Percentiles rank a stretch among this genome's conserved stretches.
Conservation (phyloP, 2,888 invertebrate species). For the Odontomyia ornata region DNA sequence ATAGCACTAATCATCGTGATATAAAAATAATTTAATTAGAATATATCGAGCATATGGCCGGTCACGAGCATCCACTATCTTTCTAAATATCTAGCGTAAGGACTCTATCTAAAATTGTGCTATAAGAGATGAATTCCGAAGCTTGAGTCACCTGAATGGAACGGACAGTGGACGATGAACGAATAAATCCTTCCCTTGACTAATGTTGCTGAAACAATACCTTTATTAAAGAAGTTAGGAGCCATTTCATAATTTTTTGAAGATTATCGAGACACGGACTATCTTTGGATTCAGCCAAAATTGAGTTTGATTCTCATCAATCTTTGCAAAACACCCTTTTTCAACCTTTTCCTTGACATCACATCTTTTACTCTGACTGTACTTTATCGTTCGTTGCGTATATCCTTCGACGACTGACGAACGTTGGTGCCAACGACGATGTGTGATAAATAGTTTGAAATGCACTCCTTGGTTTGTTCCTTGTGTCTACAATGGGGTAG, state of each 20-base stretch:
- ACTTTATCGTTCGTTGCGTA: not conserved
- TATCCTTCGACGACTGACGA: not conserved
- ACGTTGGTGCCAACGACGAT: too few relatives aligned
- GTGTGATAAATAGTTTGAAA: conserved; percentile 42
- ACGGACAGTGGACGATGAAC: not conserved
- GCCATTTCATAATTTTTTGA: not conserved
- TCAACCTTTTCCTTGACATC: not conserved
- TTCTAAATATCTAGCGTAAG: not conserved
- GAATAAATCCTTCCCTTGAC: too few relatives aligned
- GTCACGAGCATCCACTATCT: conserved; percentile 37
- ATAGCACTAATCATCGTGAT: conserved; percentile 38
- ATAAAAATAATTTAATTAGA: conserved; percentile 47
- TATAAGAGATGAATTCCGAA: conserved; percentile 17
- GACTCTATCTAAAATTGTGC: conserved; percentile 32
- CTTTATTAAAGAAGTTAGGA: too few relatives aligned
- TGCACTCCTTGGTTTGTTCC: conserved; percentile 17
- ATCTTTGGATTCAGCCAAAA: too few relatives aligned
- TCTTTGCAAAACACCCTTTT: too few relatives aligned
- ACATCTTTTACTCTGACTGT: not conserved
- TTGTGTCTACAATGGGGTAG: too few relatives aligned
- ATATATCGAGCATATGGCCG: conserved; percentile 42
- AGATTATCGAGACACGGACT: not conserved
- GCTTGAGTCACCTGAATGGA: not conserved
- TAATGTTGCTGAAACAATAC: not conserved
- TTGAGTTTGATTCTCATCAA: too few relatives aligned